Evolutionary conservation across 1,140 invertebrate genomes (phyloP), one percentile per base, ranked within the genome.

Genomic region (Hylaeus anthracinus): DNA sequence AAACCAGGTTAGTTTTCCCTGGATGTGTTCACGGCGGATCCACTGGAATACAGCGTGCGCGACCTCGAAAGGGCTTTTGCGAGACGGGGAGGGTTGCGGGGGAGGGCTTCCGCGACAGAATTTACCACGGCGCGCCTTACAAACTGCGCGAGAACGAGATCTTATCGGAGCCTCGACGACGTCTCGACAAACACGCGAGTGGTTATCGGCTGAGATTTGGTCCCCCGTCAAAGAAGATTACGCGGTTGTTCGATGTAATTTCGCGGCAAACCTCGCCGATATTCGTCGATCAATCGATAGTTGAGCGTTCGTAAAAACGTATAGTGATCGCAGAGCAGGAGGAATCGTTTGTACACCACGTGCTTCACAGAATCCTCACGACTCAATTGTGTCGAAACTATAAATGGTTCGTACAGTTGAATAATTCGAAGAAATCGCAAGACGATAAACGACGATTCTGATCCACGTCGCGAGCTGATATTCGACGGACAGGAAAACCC

Each of bases 1-100:
- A 93, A 93, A 92, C 90, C 92, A 93, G 91, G 93, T 94, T 93
- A 92, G 91, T 93, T 93, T 93, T 93, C 91, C 88, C 86, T 87
- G 84, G 90, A 91, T 91, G 88, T 92, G 90, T 91, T 90, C 90
- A 90, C 83, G 90, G 87, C 79, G 84, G 85, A 92, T 92, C 88
- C 89, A 86, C 75, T 81, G 88, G 88, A 88, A 92, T 84, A 76
- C 78, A 80, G 60, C 65, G 84, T 60, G 81, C 63, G 73, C 74
- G 75, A 55, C 48, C 79, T 81, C 73, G 71, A 64, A 65, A 76
- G 77, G 70, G 66, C 63, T 72, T 83, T 87, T 64, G 70, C 75
- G 64, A 77, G 72, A 75, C 4, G 60, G 39, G 72, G 81, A n/a
- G 12, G 15, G 12, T 2, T 3, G 56, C 15, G 45, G 26, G 10